Evolutionary conservation across 2,113 vertebrate genomes (phyloP).

Genomic region (Zosterops borbonicus): DNA sequence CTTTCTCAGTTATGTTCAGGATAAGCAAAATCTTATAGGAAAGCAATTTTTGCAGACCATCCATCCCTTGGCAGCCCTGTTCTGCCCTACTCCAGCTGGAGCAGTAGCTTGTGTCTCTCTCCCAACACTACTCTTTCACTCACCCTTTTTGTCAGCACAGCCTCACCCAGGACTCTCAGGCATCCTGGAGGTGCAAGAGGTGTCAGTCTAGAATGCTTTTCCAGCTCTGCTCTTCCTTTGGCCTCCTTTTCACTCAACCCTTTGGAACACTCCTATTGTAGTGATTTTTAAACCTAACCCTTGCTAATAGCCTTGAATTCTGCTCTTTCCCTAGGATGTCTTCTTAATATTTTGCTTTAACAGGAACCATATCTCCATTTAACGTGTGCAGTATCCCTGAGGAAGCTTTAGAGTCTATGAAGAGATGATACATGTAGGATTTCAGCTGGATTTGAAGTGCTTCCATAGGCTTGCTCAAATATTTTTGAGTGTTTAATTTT

Average conservation of each 20-base stretch:
- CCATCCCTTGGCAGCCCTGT: not conserved
- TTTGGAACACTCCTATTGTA: not conserved
- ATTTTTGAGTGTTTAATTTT: not conserved
- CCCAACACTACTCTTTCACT: not conserved
- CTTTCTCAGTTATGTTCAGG: not conserved
- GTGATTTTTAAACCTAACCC: not conserved
- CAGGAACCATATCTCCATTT: not conserved
- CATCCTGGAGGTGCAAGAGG: not conserved
- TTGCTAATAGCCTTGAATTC: not conserved
- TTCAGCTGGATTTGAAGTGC: not conserved
- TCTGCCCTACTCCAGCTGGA: not conserved
- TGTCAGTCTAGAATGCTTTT: not conserved
- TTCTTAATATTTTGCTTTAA: not conserved
- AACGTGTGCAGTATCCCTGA: not conserved
- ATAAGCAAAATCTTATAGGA: not conserved
- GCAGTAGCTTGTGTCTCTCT: not conserved
- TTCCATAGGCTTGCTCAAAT: not conserved
- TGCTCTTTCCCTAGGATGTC: not conserved
- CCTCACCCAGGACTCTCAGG: not conserved
- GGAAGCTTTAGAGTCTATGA: not conserved
- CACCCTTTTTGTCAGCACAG: not conserved
- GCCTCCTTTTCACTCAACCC: not conserved
- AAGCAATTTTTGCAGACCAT: not conserved
- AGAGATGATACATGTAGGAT: not conserved
- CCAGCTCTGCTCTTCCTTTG: not conserved